A percentile compares a stretch with the other conserved stretches of the same genome.
phyloP scores from a whole-genome alignment of 1,140 invertebrate genomes.

The Danaus plexippus region DNA sequence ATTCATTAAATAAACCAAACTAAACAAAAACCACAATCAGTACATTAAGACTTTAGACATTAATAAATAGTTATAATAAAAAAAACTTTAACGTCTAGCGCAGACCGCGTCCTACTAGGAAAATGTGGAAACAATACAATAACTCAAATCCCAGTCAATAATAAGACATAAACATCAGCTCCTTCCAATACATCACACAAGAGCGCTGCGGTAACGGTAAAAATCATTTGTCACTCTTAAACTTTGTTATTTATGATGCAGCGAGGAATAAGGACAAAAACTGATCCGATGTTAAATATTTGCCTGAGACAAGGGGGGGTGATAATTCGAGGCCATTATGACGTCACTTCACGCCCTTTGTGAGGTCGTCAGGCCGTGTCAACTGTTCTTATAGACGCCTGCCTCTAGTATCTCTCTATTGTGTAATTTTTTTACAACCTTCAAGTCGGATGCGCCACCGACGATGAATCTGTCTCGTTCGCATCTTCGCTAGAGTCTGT shows the following conservation, averaged over 20 bases:
- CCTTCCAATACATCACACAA: conserved; percentile 62
- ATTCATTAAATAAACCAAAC: no score
- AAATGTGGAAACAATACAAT: conserved; percentile 28
- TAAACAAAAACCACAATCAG: no score
- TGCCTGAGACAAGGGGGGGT: conserved; percentile 69
- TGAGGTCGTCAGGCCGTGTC: conserved; percentile 67
- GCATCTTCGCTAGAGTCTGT: conserved; percentile 57
- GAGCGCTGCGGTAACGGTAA: conserved; percentile 63
- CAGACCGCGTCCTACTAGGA: conserved; percentile 6
- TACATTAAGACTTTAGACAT: no score
- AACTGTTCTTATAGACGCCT: conserved; percentile 69
- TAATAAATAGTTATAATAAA: no score
- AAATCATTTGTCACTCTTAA: conserved; percentile 60
- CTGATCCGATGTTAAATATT: conserved; percentile 67
- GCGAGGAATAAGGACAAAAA: conserved; percentile 65
- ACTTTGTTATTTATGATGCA: conserved; percentile 65
- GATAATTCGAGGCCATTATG: conserved; percentile 72
- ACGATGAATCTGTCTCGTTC: conserved; percentile 66
- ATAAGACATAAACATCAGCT: conserved; percentile 69
- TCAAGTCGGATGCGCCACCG: conserved; percentile 67
- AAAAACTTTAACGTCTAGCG: no score
- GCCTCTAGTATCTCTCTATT: conserved; percentile 66
- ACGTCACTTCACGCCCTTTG: conserved; percentile 70
- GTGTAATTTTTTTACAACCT: conserved; percentile 63
- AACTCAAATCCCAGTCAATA: conserved; percentile 46